These are phyloP conservation scores for Nettapus auritus DNA, from an alignment of 2,113 vertebrate genomes.

Conservation along the genomic window DNA sequence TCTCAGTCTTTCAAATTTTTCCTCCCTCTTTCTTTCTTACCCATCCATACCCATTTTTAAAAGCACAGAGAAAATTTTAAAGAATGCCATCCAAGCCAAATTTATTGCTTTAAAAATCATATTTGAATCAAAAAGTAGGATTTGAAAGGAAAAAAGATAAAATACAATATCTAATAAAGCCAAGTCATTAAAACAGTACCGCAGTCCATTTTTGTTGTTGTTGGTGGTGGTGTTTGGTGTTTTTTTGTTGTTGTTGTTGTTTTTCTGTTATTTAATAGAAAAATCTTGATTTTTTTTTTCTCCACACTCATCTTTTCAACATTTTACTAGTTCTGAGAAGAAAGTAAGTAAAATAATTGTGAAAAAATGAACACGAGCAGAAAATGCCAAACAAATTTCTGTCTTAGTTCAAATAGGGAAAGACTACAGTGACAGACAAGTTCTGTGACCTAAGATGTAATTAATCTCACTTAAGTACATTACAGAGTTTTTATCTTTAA, in stretches of 20 bases:
- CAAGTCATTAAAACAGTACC: not conserved
- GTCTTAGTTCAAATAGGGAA: not conserved
- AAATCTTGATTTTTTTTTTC: not conserved
- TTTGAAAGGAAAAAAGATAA: not conserved
- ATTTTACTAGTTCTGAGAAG: not conserved
- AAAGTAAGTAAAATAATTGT: not conserved
- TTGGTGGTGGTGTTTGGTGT: too few species aligned
- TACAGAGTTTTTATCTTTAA: not conserved
- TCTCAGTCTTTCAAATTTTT: not conserved
- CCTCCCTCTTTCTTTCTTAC: not conserved
- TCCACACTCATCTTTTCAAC: not conserved
- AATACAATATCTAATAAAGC: not conserved
- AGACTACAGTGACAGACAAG: not conserved
- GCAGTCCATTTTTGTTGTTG: not conserved
- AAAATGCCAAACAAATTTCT: not conserved
- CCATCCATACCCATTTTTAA: rapidly evolving
- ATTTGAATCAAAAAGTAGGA: not conserved
- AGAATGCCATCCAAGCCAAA: not conserved
- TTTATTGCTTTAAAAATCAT: not conserved
- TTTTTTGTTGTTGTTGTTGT: not conserved
- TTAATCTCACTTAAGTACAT: not conserved
- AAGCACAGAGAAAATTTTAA: not conserved
- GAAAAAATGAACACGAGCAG: not conserved
- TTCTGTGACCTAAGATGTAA: not conserved
- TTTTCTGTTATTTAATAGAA: not conserved